phyloP scores from a whole-genome alignment of 1,140 invertebrate genomes.

The Cardiocondyla obscurior region DNA sequence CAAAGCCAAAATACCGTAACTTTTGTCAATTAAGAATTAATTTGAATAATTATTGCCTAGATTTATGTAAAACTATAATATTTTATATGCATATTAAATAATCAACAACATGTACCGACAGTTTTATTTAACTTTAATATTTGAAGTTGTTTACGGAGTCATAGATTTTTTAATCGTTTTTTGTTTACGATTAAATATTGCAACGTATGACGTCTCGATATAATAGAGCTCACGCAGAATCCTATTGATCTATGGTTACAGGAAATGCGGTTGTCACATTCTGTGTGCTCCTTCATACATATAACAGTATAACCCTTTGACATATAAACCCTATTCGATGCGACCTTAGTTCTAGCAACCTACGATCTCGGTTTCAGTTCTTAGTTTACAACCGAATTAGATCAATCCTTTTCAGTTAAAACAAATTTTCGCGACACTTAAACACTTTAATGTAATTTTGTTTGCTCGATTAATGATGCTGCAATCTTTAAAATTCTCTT shows the following conservation, averaged over 20 bases:
- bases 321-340: slow-evolving; percentile 32
- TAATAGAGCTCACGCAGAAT: not conserved
- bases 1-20: not conserved
- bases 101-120: too few species aligned
- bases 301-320: slow-evolving; percentile 37
- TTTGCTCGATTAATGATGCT: not conserved
- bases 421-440: slow-evolving; percentile 10
- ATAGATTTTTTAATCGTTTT: not conserved
- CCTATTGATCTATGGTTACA: slow-evolving; percentile 25
- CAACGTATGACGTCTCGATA: not conserved
- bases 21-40: not conserved
- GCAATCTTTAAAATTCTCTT: not conserved
- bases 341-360: not conserved
- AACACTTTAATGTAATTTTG: not conserved
- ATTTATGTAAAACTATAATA: too few species aligned
- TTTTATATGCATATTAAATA: not conserved
- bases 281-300: slow-evolving; percentile 1
- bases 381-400: slow-evolving; percentile 40
- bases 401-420: slow-evolving; percentile 36
- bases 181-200: not conserved
- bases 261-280: slow-evolving; percentile 33
- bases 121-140: not conserved
- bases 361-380: slow-evolving; percentile 26
- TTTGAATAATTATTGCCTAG: too few species aligned
- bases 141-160: not conserved